Base-by-base conservation (phyloP, 2,888 invertebrate species). In the Blastobasis lacticolella region DNA sequence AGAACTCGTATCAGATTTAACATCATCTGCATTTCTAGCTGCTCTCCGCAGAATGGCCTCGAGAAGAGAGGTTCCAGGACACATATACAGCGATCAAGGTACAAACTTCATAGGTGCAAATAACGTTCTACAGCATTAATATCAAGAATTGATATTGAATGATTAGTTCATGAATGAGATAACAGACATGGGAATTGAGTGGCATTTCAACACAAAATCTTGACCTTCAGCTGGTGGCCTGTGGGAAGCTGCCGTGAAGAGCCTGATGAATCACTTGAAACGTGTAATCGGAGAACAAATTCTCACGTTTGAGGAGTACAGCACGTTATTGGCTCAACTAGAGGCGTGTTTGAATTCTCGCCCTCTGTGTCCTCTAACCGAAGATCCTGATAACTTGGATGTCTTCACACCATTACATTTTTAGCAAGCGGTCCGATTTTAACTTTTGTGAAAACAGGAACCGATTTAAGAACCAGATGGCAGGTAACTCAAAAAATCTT, bases 71-170 rank as follows among this genome's bases (percentile, higher is more conserved):
- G 45, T 48, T 4, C 55, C 54, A 5, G 5, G 10, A 6, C 54
- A 55, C 40, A 46, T 56, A 2, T 55, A 57, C 37, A 54, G 56
- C n/a, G 61, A 61, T 23, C 49, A 52, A 7, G 59, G 60, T 1
- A 62, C 58, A 0, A 62, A 60, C 47, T 63, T 63, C 10, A 50
- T 61, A 0, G 61, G 59, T 0, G 57, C 60, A 3, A 57, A 54
- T 23, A 54, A 49, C 10, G n/a, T 52, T 49, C n/a, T n/a, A n/a
- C n/a, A n/a, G n/a, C n/a, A n/a, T n/a, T n/a, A n/a, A n/a, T n/a
- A n/a, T n/a, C n/a, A n/a, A n/a, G n/a, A n/a, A n/a, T n/a, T n/a
- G n/a, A n/a, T n/a, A n/a, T n/a, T n/a, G n/a, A n/a, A n/a, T 38
- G 9, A 45, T 3, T 10, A 49, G 5, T 55, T 55, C 10, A 41